phyloP scores from a whole-genome alignment of 2,888 invertebrate genomes.

The Thysanoteuthis rhombus region DNA sequence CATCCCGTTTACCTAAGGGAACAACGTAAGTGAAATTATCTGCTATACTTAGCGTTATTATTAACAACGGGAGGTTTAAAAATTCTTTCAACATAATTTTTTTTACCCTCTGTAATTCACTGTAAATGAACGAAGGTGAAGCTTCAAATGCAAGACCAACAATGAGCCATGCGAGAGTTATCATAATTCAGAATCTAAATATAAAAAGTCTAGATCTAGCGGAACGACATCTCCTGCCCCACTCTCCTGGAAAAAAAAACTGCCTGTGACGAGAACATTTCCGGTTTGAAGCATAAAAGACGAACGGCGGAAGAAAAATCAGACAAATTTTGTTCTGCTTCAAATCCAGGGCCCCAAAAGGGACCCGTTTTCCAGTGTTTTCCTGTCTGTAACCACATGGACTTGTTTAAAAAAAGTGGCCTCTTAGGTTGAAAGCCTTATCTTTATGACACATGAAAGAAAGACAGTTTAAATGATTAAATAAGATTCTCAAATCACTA shows the following conservation, averaged over 20 bases:
- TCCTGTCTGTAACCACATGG: neutral
- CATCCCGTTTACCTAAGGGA: neutral
- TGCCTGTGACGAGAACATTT: neutral
- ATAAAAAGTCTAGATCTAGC: neutral
- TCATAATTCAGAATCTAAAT: neutral
- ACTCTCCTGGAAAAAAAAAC: neutral
- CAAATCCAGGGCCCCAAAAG: neutral
- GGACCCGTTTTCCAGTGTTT: neutral
- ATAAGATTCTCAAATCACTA: too few species aligned
- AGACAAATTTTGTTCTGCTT: neutral
- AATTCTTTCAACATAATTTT: neutral
- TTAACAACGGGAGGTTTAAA: neutral
- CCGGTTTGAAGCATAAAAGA: neutral
- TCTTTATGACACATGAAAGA: slow-evolving; percentile 1
- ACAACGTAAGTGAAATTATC: neutral
- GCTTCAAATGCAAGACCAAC: neutral
- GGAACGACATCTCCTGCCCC: neutral
- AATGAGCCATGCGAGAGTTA: neutral
- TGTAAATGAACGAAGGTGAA: neutral
- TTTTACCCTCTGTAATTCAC: neutral
- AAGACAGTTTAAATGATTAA: too few species aligned
- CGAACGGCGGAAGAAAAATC: neutral
- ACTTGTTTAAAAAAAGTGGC: neutral
- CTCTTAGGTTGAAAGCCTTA: neutral
- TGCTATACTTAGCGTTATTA: neutral